Percentiles rank a stretch among this genome's conserved stretches.
phyloP scores from a whole-genome alignment of 2,888 invertebrate species.

The Acronicta psi region DNA sequence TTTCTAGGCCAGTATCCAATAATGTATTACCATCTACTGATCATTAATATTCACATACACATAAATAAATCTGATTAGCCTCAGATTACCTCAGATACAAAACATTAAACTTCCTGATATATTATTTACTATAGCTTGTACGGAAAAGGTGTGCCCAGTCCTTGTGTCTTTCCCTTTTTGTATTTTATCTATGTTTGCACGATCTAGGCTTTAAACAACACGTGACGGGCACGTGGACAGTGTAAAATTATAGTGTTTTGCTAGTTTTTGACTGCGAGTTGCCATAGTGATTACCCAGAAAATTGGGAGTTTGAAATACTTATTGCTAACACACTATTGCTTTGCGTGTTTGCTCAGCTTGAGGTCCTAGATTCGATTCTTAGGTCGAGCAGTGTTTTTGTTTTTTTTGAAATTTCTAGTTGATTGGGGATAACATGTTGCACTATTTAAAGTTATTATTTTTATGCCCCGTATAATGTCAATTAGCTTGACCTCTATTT shows the following conservation, averaged over 20 bases:
- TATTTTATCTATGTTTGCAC: conserved; percentile 42
- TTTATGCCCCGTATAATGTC: too few relatives aligned
- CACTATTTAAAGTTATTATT: too few relatives aligned
- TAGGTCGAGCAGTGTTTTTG: too few relatives aligned
- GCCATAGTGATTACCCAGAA: conserved; percentile 2
- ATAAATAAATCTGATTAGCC: not conserved
- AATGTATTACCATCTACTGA: not conserved
- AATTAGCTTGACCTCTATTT: too few relatives aligned
- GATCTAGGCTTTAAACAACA: conserved; percentile 32
- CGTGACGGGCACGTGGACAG: conserved; percentile 20
- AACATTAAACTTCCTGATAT: conserved; percentile 27
- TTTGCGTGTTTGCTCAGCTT: too few relatives aligned
- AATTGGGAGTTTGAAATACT: too few relatives aligned
- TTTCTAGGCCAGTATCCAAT: not conserved
- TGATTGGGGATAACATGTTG: too few relatives aligned
- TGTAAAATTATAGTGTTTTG: conserved; percentile 38
- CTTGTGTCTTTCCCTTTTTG: conserved; percentile 39
- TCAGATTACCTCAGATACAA: conserved; percentile 20
- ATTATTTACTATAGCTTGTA: conserved; percentile 13
- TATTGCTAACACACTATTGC: too few relatives aligned
- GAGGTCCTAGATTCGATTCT: too few relatives aligned
- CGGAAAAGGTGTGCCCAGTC: conserved; percentile 39
- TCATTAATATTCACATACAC: not conserved
- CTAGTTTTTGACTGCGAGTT: conserved; percentile 12
- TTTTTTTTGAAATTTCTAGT: too few relatives aligned